Conservation (phyloP, 2,888 invertebrate genomes). For the Petrolisthes cinctipes region DNA sequence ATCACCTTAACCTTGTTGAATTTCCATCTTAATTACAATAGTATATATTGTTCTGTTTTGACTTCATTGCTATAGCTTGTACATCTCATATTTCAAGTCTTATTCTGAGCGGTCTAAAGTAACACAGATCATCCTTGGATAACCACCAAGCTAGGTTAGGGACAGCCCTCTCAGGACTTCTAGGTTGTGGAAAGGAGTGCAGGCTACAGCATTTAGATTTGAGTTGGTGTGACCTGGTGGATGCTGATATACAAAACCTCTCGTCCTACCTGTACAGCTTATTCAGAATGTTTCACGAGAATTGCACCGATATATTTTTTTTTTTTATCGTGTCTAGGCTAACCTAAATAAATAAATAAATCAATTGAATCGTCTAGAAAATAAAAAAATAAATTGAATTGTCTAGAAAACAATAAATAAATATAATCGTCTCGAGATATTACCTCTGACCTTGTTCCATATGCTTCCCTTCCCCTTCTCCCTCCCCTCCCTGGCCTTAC, state of each 20-base stretch:
- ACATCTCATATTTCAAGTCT: constrained; percentile 41
- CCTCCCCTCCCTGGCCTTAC: no score
- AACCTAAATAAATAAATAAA: no score
- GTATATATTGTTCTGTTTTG: constrained; percentile 25
- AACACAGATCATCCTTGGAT: neutral
- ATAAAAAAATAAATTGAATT: no score
- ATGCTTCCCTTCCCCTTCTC: no score
- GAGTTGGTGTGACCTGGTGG: constrained; percentile 38
- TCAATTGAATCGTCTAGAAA: no score
- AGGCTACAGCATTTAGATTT: constrained; percentile 50
- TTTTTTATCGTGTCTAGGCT: no score
- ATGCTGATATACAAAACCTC: constrained; percentile 52
- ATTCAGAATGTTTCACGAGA: no score
- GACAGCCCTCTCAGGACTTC: constrained; percentile 33
- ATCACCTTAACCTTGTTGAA: constrained; percentile 18
- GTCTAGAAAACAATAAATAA: no score
- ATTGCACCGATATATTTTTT: no score
- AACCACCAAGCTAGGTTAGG: constrained; percentile 27
- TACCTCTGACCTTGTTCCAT: no score
- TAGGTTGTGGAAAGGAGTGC: constrained; percentile 59
- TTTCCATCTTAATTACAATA: constrained; percentile 40
- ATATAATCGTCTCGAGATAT: no score
- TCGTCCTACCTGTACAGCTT: constrained; percentile 56
- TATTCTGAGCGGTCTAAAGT: constrained; percentile 44
- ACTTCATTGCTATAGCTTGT: constrained; percentile 37